These are phyloP conservation scores for zebrafish (Danio rerio) DNA, from an alignment of 2,113 vertebrate species.

Conservation along the genomic window GRCz12tu NC_133196.1:24982501-24983000, in stretches of 20 bases:
- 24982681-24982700: neutral
- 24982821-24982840: neutral
- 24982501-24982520: neutral
- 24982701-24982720: neutral
- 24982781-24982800: constrained; percentile 38
- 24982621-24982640: neutral
- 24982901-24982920: constrained; percentile 8
- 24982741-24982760: neutral
- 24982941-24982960: no score
- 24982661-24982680: neutral
- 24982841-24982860: constrained; percentile 16
- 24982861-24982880: neutral
- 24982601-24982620: neutral
- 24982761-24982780: constrained; percentile 8
- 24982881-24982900: neutral
- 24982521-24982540: neutral
- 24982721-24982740: neutral
- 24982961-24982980: no score
- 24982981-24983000: no score
- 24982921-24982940: constrained; percentile 56
- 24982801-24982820: neutral
- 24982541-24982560: neutral
- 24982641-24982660: constrained; percentile 2
- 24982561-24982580: constrained; percentile 18
- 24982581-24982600: neutral